phyloP scores from a whole-genome alignment of 2,113 vertebrate genomes.

The Clupea harengus region DNA sequence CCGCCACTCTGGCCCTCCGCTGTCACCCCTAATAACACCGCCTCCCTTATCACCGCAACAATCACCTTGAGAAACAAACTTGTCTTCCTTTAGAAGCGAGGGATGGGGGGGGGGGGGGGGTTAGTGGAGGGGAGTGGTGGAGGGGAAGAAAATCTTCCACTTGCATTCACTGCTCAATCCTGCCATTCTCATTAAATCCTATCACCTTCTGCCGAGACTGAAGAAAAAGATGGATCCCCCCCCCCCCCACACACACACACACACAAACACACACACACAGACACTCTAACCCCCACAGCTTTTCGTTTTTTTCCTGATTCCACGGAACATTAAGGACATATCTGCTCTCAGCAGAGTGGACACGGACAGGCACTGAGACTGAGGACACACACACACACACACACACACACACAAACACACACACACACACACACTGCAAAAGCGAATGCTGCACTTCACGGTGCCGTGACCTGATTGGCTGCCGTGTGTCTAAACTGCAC shows the following conservation, averaged over 20 bases:
- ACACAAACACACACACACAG: background rate
- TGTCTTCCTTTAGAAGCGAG: slow-evolving; percentile 51
- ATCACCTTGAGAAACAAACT: slow-evolving; percentile 77
- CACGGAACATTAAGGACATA: slow-evolving; percentile 16
- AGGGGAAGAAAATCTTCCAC: background rate
- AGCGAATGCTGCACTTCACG: background rate
- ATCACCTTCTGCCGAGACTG: background rate
- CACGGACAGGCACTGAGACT: slow-evolving; percentile 3
- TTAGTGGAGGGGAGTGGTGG: background rate
- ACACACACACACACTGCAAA: background rate
- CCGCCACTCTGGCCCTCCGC: slow-evolving; percentile 65
- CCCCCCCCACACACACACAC: background rate
- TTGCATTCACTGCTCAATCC: background rate
- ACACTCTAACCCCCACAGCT: background rate
- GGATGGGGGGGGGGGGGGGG: background rate
- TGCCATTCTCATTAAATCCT: slow-evolving; percentile 20
- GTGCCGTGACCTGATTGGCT: background rate
- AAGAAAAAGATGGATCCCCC: background rate
- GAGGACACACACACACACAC: background rate
- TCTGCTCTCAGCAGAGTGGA: slow-evolving; percentile 17
- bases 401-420: slow-evolving; percentile 11
- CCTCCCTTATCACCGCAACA: slow-evolving; percentile 74
- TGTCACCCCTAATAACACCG: slow-evolving; percentile 74
- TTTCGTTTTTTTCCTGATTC: background rate
- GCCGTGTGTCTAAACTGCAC: background rate